Percentiles rank a stretch among this genome's conserved stretches.
Evolutionary conservation across 2,888 invertebrate genomes (phyloP).

Genomic region (Gibbula magus): DNA sequence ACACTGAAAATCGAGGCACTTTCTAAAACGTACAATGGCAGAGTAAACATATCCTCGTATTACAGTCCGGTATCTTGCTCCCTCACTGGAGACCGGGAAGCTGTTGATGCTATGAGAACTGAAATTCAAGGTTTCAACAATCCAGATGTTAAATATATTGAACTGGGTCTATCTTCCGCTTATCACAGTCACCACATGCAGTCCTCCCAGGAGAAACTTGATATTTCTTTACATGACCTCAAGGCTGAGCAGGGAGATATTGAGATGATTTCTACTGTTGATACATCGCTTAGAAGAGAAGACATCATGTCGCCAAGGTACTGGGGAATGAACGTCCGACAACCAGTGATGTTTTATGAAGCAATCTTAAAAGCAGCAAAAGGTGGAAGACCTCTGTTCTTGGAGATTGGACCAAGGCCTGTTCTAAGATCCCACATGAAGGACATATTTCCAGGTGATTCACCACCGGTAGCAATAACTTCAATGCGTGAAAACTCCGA

Average conservation of each 20-base stretch:
- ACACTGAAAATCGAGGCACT: slow-evolving; percentile 32
- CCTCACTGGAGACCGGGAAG: slow-evolving; percentile 41
- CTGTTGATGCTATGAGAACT: slow-evolving; percentile 33
- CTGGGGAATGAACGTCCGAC: slow-evolving; percentile 59
- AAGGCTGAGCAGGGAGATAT: slow-evolving; percentile 28
- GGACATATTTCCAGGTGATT: slow-evolving; percentile 34
- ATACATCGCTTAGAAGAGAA: slow-evolving; percentile 35
- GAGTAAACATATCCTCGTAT: slow-evolving; percentile 43
- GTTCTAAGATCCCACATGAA: slow-evolving; percentile 47
- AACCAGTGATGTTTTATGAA: slow-evolving; percentile 53
- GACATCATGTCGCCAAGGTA: slow-evolving; percentile 48
- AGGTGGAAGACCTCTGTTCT: slow-evolving; percentile 41
- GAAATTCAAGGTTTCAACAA: neutral
- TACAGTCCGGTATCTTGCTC: slow-evolving; percentile 46
- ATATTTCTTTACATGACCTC: slow-evolving; percentile 34
- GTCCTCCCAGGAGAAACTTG: slow-evolving; percentile 37
- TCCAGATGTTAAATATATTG: slow-evolving; percentile 31
- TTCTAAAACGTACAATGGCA: slow-evolving; percentile 21
- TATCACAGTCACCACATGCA: slow-evolving; percentile 59
- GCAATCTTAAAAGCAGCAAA: slow-evolving; percentile 37
- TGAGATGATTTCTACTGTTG: slow-evolving; percentile 54
- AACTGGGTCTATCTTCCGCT: slow-evolving; percentile 52
- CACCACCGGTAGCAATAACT: neutral
- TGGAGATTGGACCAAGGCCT: slow-evolving; percentile 66
- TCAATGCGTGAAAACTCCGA: neutral